These are phyloP conservation scores for Entomobrya proxima DNA, from an alignment of 2,888 invertebrate species.

Conservation along the genomic window DNA sequence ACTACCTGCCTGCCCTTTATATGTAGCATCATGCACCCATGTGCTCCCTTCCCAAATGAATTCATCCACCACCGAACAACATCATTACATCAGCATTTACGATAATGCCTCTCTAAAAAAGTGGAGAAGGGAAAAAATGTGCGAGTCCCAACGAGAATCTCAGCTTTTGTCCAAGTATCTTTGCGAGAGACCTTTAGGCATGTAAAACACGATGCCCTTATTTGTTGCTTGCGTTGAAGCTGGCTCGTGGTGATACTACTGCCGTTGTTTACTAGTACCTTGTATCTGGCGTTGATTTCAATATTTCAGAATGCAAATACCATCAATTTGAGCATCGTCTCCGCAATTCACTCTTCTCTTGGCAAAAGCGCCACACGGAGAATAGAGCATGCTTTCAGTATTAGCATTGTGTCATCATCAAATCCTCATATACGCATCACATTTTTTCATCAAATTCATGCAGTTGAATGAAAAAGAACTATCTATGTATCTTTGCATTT, in stretches of 20 bases:
- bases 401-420: no score
- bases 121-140: slow-evolving; percentile 17
- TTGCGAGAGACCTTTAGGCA: background rate
- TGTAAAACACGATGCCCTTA: background rate
- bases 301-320: slow-evolving; percentile 18
- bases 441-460: background rate
- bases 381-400: no score
- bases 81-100: slow-evolving; percentile 40
- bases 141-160: slow-evolving; percentile 4
- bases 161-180: background rate
- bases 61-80: background rate
- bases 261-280: no score
- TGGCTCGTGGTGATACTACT: no score
- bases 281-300: background rate
- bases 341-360: background rate
- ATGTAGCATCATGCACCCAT: background rate
- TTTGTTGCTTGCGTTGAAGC: background rate
- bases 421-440: no score
- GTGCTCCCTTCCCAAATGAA: background rate
- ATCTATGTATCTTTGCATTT: background rate
- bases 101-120: background rate
- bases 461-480: slow-evolving; percentile 6
- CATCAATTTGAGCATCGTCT: background rate
- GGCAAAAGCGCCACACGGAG: background rate
- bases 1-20: no score